Evolutionary conservation across 1,140 invertebrate genomes (phyloP).

Genomic region (Physella acuta): DNA sequence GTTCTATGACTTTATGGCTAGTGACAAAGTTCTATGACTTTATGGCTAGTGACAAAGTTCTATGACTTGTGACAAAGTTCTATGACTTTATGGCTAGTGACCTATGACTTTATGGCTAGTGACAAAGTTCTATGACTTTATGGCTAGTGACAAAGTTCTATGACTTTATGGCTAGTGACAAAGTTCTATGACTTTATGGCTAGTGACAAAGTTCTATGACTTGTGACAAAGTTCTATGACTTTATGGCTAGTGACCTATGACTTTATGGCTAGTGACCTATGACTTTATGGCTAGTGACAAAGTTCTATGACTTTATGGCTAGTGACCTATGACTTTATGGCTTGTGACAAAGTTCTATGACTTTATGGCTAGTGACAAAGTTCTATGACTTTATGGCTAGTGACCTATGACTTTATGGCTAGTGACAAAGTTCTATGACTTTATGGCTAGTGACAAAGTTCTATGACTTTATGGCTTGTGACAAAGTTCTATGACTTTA

Average conservation of each 20-base stretch:
- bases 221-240: too few species aligned
- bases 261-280: slow-evolving; percentile 42
- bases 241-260: background rate
- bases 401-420: slow-evolving; percentile 29
- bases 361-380: background rate
- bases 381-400: slow-evolving; percentile 45
- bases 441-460: background rate
- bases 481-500: too few species aligned
- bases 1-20: slow-evolving; percentile 47
- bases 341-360: too few species aligned
- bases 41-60: too few species aligned
- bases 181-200: too few species aligned
- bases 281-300: slow-evolving; percentile 51
- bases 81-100: background rate
- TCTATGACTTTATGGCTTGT: slow-evolving; percentile 46
- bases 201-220: too few species aligned
- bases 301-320: too few species aligned
- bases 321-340: background rate
- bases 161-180: slow-evolving; percentile 51
- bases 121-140: too few species aligned
- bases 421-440: too few species aligned
- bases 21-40: too few species aligned
- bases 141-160: background rate
- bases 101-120: slow-evolving; percentile 45
- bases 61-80: too few species aligned